Percentiles rank a stretch among this genome's conserved stretches.
phyloP scores from a whole-genome alignment of 2,797 vertebrate species.

The Botia almorhae region DNA sequence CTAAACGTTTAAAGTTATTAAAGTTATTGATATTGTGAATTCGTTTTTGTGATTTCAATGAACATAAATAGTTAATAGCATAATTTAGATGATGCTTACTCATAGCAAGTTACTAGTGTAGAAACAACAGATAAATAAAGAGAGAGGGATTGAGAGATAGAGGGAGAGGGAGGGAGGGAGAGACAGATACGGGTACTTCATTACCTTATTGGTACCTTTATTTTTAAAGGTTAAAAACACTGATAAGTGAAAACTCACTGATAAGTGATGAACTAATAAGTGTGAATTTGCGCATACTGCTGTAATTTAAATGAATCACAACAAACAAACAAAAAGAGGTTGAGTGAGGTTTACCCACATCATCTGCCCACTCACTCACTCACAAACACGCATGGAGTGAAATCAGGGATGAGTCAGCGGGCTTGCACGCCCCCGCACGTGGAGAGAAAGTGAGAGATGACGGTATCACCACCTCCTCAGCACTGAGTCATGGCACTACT shows the following conservation, averaged over 20 bases:
- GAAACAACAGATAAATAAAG: too few species aligned
- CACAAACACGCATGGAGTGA: slow-evolving; percentile 24
- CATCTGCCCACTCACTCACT: neutral
- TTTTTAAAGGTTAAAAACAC: too few species aligned
- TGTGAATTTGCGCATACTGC: slow-evolving; percentile 30
- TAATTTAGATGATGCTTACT: too few species aligned
- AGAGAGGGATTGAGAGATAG: too few species aligned
- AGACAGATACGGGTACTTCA: too few species aligned
- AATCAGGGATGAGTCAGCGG: slow-evolving; percentile 53
- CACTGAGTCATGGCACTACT: slow-evolving; percentile 25
- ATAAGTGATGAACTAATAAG: neutral
- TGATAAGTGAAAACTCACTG: too few species aligned
- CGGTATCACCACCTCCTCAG: slow-evolving; percentile 37
- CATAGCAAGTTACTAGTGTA: too few species aligned
- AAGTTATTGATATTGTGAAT: too few species aligned
- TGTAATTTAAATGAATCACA: slow-evolving; percentile 41
- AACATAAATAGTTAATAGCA: neutral
- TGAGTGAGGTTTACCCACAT: slow-evolving; percentile 24
- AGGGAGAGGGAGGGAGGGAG: too few species aligned
- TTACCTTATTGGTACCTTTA: too few species aligned
- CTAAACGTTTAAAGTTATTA: too few species aligned
- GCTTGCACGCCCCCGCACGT: slow-evolving; percentile 29
- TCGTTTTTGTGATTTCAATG: neutral
- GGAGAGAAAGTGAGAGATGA: slow-evolving; percentile 11
- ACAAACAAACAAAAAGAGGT: neutral